Percentiles rank a stretch among this genome's conserved stretches.
Evolutionary conservation across 2,888 invertebrate species (phyloP).

Genomic region (Philereme vetulata): DNA sequence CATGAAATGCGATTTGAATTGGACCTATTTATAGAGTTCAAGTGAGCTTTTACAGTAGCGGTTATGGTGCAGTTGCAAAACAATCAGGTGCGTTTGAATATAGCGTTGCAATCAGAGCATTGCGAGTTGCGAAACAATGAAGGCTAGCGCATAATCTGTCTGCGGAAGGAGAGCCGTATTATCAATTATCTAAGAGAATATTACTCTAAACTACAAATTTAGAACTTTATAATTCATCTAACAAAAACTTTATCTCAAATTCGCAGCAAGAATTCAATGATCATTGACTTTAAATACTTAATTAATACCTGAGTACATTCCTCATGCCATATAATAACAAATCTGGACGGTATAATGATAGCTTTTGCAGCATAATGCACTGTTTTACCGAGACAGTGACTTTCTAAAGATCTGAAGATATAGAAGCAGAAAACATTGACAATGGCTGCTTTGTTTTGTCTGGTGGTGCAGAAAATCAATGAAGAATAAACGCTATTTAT

Average conservation of each 20-base stretch:
- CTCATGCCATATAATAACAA: conserved; percentile 14
- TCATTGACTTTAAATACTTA: conserved; percentile 19
- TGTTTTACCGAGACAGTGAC: conserved; percentile 29
- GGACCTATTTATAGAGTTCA: conserved; percentile 5
- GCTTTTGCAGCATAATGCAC: conserved; percentile 28
- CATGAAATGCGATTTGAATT: conserved; percentile 7
- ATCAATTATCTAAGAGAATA: conserved; percentile 45
- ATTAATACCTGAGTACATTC: conserved; percentile 20
- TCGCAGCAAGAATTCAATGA: conserved; percentile 9
- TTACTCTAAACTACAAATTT: conserved; percentile 22
- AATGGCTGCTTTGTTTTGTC: conserved; percentile 39
- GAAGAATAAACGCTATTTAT: conserved; percentile 1
- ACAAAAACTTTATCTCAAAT: conserved; percentile 15
- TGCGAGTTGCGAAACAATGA: conserved; percentile 76
- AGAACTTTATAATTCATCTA: conserved; percentile 13
- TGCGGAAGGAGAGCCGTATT: conserved; percentile 61
- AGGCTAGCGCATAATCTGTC: conserved; percentile 71
- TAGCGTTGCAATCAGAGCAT: conserved; percentile 79
- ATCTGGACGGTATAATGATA: conserved; percentile 28
- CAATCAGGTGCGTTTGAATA: conserved; percentile 53
- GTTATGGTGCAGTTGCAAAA: conserved; percentile 63
- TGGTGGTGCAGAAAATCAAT: conserved; percentile 34
- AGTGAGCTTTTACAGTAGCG: conserved; percentile 27
- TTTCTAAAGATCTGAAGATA: conserved; percentile 40
- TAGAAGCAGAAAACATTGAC: conserved; percentile 36